Base-by-base conservation (phyloP, 2,113 vertebrate genomes). In the Gallinago paraguaiae region DNA sequence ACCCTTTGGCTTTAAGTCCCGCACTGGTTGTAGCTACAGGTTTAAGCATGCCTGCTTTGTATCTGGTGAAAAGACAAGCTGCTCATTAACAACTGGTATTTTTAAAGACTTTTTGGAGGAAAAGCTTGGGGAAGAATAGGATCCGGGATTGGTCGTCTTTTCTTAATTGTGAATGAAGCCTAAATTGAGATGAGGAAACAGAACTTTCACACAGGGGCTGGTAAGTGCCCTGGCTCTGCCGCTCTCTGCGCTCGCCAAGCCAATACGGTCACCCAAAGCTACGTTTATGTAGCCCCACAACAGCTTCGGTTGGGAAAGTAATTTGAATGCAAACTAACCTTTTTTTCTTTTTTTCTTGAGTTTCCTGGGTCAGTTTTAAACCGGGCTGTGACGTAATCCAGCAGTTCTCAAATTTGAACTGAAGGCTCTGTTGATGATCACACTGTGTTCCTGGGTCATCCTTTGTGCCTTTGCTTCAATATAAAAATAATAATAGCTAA, bases 11-110 rank as follows among this genome's bases (percentile, higher is more conserved):
- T 48, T 65, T 37, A 85, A 82, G 94, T 78, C 83, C 33, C 0
- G 2, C 6, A 0, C 56, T 76, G 82, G 68, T 82, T 82, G 48
- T 76, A 78, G 87, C 90, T 43, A 69, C 87, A 22, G 82, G 94
- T 95, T 80, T n/a, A 23, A 92, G 84, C 94, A 82, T 65, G 92
- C 71, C 82, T 81, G 64, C 86, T 60, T 88, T 94, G 90, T 95
- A 25, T 17, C 51, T 79, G 56, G 16, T 88, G 88, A 92, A 95
- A 94, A 92, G 91, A 90, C 88, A 61, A 81, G 88, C 92, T 92
- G 95, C 94, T 96, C 88, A 1, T 94, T 96, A 92, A 67, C 90
- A 75, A 83, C 35, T 45, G 80, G 43, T 4, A 5, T 37, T 83
- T 92, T 80, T 74, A 67, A 94, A 77, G 90, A 39, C 41, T 50